Percentiles rank a stretch among this genome's conserved stretches.
Conservation (phyloP, 2,797 vertebrate genomes). For the Acrossocheilus wenchowensis region DNA sequence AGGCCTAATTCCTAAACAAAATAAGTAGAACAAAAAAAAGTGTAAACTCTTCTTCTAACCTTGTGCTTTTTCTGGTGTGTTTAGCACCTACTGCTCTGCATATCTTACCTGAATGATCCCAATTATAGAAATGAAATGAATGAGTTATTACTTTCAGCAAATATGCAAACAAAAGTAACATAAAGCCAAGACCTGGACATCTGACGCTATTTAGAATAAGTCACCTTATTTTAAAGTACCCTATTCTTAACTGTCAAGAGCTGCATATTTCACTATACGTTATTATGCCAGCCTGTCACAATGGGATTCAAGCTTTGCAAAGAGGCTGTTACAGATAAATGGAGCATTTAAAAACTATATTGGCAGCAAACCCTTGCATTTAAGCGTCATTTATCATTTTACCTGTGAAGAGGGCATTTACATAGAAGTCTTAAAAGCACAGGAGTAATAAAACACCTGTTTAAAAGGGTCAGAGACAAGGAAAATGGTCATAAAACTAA, state of each 20-base stretch:
- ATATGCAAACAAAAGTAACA: neutral
- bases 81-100: neutral
- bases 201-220: neutral
- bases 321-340: neutral
- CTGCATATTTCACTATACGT: neutral
- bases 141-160: neutral
- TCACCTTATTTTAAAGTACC: neutral
- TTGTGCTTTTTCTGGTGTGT: neutral
- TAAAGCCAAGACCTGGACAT: neutral
- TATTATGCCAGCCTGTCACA: neutral
- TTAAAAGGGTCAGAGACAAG: neutral
- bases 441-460: slow-evolving; percentile 8
- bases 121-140: neutral
- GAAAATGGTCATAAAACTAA: neutral
- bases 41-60: neutral
- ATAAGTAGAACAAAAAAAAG: neutral
- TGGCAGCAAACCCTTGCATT: neutral
- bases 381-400: neutral
- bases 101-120: neutral
- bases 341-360: neutral
- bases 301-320: neutral
- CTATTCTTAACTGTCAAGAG: neutral
- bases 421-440: slow-evolving; percentile 8
- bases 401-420: neutral
- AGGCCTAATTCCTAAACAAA: neutral